Evolutionary conservation across 1,140 invertebrate genomes (phyloP).

Genomic region (Caenorhabditis briggsae): DNA sequence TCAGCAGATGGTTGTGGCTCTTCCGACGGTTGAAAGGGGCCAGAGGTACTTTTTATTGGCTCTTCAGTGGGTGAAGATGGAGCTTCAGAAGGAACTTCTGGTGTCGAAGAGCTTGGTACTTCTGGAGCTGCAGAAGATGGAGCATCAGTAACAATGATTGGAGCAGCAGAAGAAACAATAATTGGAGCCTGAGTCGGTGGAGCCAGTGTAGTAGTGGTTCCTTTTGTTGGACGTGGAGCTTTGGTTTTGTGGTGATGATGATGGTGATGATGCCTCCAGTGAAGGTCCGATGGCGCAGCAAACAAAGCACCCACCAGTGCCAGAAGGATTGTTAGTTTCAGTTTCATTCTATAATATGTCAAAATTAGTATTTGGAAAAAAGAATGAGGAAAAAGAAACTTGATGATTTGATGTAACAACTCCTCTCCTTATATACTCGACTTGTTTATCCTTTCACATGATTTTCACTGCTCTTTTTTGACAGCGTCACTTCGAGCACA

Average conservation of each 20-base stretch:
- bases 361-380: neutral
- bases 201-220: conserved; percentile 4
- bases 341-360: neutral
- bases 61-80: neutral
- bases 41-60: neutral
- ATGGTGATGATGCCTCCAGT: conserved; percentile 11
- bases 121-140: neutral
- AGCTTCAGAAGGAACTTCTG: neutral
- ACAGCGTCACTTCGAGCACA: conserved; percentile 30
- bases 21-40: neutral
- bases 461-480: conserved; percentile 33
- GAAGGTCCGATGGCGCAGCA: conserved; percentile 25
- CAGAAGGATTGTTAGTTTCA: neutral
- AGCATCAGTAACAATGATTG: neutral
- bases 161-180: neutral
- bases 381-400: neutral
- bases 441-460: conserved; percentile 1
- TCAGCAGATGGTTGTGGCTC: neutral
- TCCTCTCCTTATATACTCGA: conserved; percentile 18
- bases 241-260: conserved; percentile 34
- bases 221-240: conserved; percentile 4
- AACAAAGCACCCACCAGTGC: neutral
- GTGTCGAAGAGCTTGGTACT: neutral
- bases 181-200: neutral
- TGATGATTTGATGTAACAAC: conserved; percentile 15